Conservation (phyloP, 92 coral and sea anemone species). For the Epizoanthus ramosus region DNA sequence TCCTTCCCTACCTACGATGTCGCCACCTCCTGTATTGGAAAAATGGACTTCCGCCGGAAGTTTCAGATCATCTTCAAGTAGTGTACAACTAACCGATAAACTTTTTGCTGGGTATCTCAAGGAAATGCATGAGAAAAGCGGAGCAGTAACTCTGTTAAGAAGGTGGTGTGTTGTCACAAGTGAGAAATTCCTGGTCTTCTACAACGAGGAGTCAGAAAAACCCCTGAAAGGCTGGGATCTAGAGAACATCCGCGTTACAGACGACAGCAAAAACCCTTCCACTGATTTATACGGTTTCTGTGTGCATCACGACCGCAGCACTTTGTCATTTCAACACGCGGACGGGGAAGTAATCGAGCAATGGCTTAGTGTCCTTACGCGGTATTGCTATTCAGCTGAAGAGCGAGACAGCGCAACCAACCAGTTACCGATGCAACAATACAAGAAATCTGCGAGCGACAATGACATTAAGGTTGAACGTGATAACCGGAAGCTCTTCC, state of each 20-base stretch:
- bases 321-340: conserved; percentile 38
- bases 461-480: conserved; percentile 64
- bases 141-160: conserved; percentile 61
- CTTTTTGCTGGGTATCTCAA: conserved; percentile 83
- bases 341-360: conserved; percentile 67
- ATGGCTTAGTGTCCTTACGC: conserved; percentile 79
- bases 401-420: conserved; percentile 13
- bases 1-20: conserved; percentile 29
- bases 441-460: conserved; percentile 68
- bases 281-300: conserved; percentile 69
- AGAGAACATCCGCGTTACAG: conserved; percentile 57
- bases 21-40: conserved; percentile 11
- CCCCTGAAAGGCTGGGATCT: conserved; percentile 73
- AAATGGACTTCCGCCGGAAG: conserved; percentile 32
- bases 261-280: conserved; percentile 59
- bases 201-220: conserved; percentile 63
- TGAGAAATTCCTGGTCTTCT: conserved; percentile 75
- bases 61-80: conserved; percentile 20
- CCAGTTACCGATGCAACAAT: conserved; percentile 44
- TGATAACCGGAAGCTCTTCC: conserved; percentile 56
- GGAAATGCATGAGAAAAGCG: conserved; percentile 60
- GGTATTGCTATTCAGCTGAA: conserved; percentile 62
- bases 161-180: conserved; percentile 92
- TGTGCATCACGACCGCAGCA: conserved; percentile 50
- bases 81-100: conserved; percentile 57